Evolutionary conservation across 2,113 vertebrate genomes (phyloP).

Genomic region (Rutilus rutilus): DNA sequence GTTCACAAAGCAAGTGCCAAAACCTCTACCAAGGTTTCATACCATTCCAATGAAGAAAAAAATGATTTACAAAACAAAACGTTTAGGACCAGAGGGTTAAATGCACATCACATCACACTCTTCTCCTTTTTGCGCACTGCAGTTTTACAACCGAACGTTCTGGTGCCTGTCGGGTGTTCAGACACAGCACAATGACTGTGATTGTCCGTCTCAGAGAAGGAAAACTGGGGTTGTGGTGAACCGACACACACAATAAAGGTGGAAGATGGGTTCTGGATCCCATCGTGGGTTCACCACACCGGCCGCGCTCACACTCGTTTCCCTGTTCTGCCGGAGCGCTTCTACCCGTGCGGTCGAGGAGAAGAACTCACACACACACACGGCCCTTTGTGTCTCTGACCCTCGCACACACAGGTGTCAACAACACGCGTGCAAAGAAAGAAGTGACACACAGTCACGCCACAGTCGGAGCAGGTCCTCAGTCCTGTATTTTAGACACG

Average conservation of each 20-base stretch:
- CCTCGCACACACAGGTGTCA: not conserved
- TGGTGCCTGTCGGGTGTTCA: slow-evolving; percentile 37
- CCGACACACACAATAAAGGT: slow-evolving; percentile 67
- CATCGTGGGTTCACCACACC: slow-evolving; percentile 60
- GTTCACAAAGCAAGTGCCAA: too few species aligned
- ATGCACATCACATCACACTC: too few species aligned
- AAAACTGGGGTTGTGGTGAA: slow-evolving; percentile 64
- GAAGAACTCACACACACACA: slow-evolving; percentile 30
- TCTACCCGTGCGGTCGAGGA: not conserved
- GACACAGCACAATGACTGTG: slow-evolving; percentile 66
- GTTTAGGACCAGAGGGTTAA: too few species aligned
- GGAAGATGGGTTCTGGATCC: slow-evolving; percentile 60
- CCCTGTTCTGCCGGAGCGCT: slow-evolving; percentile 54
- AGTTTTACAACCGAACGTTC: too few species aligned
- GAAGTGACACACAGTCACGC: not conserved
- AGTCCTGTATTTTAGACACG: too few species aligned
- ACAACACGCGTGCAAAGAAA: not conserved
- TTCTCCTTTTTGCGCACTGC: too few species aligned
- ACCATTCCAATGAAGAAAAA: too few species aligned
- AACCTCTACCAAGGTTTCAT: too few species aligned
- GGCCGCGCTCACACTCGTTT: slow-evolving; percentile 63
- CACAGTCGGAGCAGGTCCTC: not conserved
- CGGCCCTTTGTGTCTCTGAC: slow-evolving; percentile 36
- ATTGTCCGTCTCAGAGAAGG: slow-evolving; percentile 71
- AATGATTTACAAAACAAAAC: too few species aligned